These are phyloP conservation scores for Phoebastria nigripes DNA, from an alignment of 2,797 vertebrate species.

Conservation along the genomic window DNA sequence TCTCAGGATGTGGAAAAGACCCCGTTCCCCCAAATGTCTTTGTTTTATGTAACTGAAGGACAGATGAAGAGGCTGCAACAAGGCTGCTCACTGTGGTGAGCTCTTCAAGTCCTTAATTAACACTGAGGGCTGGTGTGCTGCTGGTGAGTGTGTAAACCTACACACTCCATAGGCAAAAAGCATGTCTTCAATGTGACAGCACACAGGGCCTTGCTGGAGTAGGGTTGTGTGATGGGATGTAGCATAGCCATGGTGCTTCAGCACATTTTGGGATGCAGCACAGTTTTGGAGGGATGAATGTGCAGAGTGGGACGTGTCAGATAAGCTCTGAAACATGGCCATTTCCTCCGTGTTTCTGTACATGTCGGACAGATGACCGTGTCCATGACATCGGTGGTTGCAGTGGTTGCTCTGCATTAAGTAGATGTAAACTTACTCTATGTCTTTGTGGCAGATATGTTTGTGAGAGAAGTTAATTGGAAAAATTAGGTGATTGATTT, in stretches of 20 bases:
- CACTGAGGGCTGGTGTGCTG: neutral
- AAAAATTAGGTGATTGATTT: neutral
- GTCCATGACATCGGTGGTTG: neutral
- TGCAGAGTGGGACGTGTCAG: neutral
- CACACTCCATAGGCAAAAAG: accelerated
- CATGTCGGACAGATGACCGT: neutral
- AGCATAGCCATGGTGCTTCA: neutral
- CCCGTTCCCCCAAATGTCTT: neutral
- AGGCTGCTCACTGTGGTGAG: neutral
- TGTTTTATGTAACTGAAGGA: neutral
- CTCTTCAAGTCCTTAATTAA: neutral
- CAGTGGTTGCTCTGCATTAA: neutral
- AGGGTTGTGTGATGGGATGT: neutral
- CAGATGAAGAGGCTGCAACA: neutral
- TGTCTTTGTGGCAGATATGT: neutral
- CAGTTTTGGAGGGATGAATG: neutral
- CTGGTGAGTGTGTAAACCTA: neutral
- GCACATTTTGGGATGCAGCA: neutral
- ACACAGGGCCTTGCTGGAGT: neutral
- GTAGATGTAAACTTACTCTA: neutral
- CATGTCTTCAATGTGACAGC: neutral
- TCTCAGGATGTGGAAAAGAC: neutral
- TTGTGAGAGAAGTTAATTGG: neutral
- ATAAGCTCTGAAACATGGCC: accelerated
- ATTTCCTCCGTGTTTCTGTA: neutral